phyloP scores from a whole-genome alignment of 2,888 invertebrate species.

The Noctua janthe region DNA sequence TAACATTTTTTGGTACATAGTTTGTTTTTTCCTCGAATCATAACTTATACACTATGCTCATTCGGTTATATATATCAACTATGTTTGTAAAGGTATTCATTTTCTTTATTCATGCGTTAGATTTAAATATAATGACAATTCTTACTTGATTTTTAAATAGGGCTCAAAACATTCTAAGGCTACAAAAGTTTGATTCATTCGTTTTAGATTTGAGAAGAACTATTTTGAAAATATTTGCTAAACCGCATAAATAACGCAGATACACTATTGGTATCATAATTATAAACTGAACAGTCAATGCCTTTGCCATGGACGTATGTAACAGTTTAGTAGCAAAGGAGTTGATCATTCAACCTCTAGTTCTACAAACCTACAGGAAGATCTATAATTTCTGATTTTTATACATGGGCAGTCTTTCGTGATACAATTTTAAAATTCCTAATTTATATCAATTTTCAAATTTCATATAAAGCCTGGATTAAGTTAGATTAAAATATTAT shows the following conservation, averaged over 20 bases:
- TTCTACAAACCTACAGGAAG: slow-evolving; percentile 66
- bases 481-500: slow-evolving; percentile 10
- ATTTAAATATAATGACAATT: slow-evolving; percentile 15
- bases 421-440: slow-evolving; percentile 60
- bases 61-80: slow-evolving; percentile 26
- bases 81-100: slow-evolving; percentile 21
- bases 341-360: slow-evolving; percentile 41
- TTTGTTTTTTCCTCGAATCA: slow-evolving; percentile 48
- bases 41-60: slow-evolving; percentile 52
- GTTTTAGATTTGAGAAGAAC: slow-evolving; percentile 25
- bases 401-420: slow-evolving; percentile 75
- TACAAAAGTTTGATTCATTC: slow-evolving; percentile 15
- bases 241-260: slow-evolving; percentile 32
- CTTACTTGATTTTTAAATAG: neutral
- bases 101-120: slow-evolving; percentile 27
- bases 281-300: slow-evolving; percentile 25
- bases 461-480: slow-evolving; percentile 41
- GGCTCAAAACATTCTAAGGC: slow-evolving; percentile 12
- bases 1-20: slow-evolving; percentile 65
- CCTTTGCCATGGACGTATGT: slow-evolving; percentile 28
- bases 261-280: slow-evolving; percentile 2
- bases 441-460: slow-evolving; percentile 41
- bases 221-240: slow-evolving; percentile 14
- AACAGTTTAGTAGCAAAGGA: slow-evolving; percentile 26
- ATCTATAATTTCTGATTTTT: slow-evolving; percentile 68